Conservation (phyloP, 2,113 vertebrate genomes). For the Empidonax traillii region DNA sequence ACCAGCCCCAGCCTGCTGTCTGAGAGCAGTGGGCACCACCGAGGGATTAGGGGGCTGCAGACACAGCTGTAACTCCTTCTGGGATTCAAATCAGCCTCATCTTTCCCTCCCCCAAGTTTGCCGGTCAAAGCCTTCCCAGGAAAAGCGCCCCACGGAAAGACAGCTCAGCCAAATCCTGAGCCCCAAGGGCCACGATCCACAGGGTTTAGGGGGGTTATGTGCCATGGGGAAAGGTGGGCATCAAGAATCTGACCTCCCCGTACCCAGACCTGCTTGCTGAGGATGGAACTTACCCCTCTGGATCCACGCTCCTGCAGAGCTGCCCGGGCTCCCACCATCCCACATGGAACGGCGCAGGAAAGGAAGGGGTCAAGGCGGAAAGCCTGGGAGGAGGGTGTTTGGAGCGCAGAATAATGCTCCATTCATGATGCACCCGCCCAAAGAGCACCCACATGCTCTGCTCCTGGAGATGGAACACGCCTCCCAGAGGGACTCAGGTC, state of each 20-base stretch:
- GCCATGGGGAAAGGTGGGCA: background rate
- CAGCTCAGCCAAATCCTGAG: background rate
- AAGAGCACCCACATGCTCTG: background rate
- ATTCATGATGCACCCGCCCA: background rate
- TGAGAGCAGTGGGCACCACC: background rate
- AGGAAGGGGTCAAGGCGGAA: background rate
- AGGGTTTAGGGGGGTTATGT: background rate
- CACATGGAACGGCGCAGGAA: accelerated
- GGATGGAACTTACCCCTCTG: background rate
- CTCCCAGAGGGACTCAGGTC: background rate
- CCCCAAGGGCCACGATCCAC: background rate
- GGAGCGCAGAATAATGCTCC: background rate
- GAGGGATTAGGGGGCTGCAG: background rate
- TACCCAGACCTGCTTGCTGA: background rate
- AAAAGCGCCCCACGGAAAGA: background rate
- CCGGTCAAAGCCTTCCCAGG: background rate
- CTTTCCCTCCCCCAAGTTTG: background rate
- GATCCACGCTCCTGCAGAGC: background rate
- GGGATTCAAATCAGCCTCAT: background rate
- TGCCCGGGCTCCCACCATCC: background rate
- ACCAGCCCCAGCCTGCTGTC: background rate
- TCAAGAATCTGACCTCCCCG: accelerated
- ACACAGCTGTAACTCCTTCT: background rate
- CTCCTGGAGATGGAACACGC: background rate
- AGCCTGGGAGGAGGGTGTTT: background rate